A percentile compares a stretch with the other conserved stretches of the same genome.
Conservation (phyloP, 1,140 invertebrate genomes). For the Listronotus oregonensis region DNA sequence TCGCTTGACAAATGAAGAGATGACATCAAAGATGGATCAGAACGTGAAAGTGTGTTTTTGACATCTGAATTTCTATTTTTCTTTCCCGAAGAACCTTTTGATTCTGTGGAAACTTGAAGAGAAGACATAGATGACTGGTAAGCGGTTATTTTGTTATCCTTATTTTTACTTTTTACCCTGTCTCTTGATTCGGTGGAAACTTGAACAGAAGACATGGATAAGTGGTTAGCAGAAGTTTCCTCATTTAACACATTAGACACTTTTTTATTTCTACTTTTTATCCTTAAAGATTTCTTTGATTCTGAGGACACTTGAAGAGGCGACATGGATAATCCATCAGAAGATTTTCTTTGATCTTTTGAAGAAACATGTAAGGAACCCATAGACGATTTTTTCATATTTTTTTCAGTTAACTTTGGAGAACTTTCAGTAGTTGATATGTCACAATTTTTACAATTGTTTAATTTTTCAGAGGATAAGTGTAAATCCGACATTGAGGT, state of each 20-base stretch:
- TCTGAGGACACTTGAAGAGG: background rate
- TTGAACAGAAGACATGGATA: no score
- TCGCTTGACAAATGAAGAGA: no score
- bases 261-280: background rate
- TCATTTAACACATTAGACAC: no score
- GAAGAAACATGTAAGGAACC: background rate
- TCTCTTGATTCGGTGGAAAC: background rate
- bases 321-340: no score
- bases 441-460: background rate
- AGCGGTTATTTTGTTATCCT: no score
- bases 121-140: background rate
- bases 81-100: background rate
- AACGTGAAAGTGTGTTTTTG: no score
- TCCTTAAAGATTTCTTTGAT: background rate
- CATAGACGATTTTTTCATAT: background rate
- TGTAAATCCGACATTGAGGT: slow-evolving; percentile 3
- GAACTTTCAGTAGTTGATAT: background rate
- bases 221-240: no score
- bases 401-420: no score
- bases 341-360: background rate
- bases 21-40: no score
- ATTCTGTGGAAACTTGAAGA: background rate
- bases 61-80: background rate
- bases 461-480: background rate
- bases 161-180: background rate